Evolutionary conservation across 2,797 vertebrate genomes (phyloP).

Genomic region (Harpagifer antarcticus): DNA sequence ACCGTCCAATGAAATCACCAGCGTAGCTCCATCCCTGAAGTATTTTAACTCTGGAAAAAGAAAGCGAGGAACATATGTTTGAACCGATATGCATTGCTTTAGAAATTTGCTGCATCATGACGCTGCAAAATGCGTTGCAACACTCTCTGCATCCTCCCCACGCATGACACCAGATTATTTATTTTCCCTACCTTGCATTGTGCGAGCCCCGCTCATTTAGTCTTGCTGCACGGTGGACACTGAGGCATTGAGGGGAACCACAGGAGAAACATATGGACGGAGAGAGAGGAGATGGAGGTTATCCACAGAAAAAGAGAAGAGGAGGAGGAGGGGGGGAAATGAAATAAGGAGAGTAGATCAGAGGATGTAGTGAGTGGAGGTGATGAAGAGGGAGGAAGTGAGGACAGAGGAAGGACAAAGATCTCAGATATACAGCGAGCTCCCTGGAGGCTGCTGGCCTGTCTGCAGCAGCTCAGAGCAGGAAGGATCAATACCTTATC

Average conservation of each 20-base stretch:
- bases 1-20: constrained; percentile 81
- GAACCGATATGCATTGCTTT: background rate
- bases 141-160: constrained; percentile 12
- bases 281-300: constrained; percentile 22
- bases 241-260: constrained; percentile 46
- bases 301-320: constrained; percentile 18
- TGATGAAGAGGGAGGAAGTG: constrained; percentile 22
- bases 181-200: constrained; percentile 85
- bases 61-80: constrained; percentile 30
- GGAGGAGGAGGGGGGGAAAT: background rate
- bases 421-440: constrained; percentile 45
- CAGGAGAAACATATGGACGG: constrained; percentile 23
- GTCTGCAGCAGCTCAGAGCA: constrained; percentile 43
- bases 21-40: constrained; percentile 82
- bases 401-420: constrained; percentile 58
- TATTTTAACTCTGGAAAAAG: constrained; percentile 82
- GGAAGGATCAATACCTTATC: constrained; percentile 65
- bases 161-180: constrained; percentile 14
- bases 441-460: constrained; percentile 55
- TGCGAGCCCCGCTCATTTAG: constrained; percentile 81
- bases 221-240: constrained; percentile 64
- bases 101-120: constrained; percentile 56
- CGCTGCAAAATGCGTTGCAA: constrained; percentile 52
- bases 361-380: constrained; percentile 5
- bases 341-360: background rate